Percentiles rank a stretch among this genome's conserved stretches.
These are phyloP conservation scores for Anoplopoma fimbria DNA, from an alignment of 2,113 vertebrate species.

Conservation along the genomic window DNA sequence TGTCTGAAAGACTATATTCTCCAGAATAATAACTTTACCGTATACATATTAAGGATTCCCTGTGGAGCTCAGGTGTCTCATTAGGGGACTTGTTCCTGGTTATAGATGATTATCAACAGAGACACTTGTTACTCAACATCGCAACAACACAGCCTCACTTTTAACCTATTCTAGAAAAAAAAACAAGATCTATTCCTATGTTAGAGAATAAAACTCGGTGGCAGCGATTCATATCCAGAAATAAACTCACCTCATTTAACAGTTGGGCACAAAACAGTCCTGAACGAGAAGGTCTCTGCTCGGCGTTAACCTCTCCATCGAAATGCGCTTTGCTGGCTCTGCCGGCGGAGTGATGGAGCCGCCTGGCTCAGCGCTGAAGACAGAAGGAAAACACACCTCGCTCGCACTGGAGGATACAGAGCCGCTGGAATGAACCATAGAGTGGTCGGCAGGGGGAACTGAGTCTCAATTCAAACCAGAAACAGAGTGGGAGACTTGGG, in stretches of 20 bases:
- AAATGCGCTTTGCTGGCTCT: slow-evolving; percentile 39
- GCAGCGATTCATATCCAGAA: background rate
- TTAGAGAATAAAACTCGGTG: slow-evolving; percentile 1
- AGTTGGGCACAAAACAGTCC: slow-evolving; percentile 35
- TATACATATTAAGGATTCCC: background rate
- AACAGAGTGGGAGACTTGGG: slow-evolving; percentile 7
- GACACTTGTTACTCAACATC: slow-evolving; percentile 68
- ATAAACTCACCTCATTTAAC: slow-evolving; percentile 70
- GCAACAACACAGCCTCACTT: slow-evolving; percentile 36
- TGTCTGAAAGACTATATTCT: background rate
- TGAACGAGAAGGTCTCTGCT: slow-evolving; percentile 16
- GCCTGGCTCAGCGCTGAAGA: slow-evolving; percentile 43
- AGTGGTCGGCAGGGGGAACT: slow-evolving; percentile 35
- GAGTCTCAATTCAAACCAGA: slow-evolving; percentile 15
- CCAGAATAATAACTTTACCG: slow-evolving; percentile 17
- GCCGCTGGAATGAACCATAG: slow-evolving; percentile 73
- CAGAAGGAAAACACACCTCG: slow-evolving; percentile 45
- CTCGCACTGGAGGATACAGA: slow-evolving; percentile 48
- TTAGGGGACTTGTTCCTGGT: background rate
- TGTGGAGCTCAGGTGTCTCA: background rate
- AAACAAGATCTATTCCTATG: background rate
- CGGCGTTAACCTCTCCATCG: slow-evolving; percentile 34
- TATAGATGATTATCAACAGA: background rate
- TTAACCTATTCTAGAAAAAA: background rate
- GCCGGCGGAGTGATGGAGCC: slow-evolving; percentile 24